phyloP scores from a whole-genome alignment of 2,113 vertebrate species.

The Osmerus eperlanus region DNA sequence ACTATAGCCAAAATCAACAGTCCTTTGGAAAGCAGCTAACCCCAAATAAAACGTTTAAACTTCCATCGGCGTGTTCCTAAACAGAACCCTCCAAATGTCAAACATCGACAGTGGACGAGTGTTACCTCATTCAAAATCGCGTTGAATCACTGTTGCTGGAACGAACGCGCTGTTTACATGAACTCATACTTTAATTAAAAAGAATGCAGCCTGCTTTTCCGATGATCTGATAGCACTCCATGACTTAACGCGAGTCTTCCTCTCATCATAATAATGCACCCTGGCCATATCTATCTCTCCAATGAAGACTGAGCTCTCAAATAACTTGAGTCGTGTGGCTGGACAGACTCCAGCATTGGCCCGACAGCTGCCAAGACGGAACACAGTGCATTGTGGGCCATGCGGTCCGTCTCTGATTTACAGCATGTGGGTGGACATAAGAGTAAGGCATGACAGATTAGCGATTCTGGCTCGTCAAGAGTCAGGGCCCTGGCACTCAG shows the following conservation, averaged over 20 bases:
- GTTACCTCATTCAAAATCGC: neutral
- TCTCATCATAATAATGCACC: constrained; percentile 47
- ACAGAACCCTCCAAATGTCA: neutral
- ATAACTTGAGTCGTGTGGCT: constrained; percentile 47
- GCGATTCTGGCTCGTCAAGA: constrained; percentile 44
- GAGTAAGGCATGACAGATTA: constrained; percentile 43
- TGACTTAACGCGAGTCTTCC: constrained; percentile 19
- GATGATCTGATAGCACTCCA: constrained; percentile 28
- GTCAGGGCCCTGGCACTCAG: constrained; percentile 40
- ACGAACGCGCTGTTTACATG: constrained; percentile 17
- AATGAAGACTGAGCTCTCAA: constrained; percentile 62
- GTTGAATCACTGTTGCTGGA: neutral
- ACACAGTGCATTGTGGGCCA: constrained; percentile 44
- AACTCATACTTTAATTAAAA: constrained; percentile 35
- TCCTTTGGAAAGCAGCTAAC: neutral
- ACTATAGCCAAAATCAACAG: constrained; percentile 26
- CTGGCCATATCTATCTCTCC: constrained; percentile 34
- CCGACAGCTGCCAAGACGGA: constrained; percentile 41
- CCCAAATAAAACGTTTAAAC: constrained; percentile 12
- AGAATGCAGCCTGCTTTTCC: constrained; percentile 22
- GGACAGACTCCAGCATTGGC: constrained; percentile 42
- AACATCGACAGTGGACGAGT: neutral
- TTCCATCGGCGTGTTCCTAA: constrained; percentile 8
- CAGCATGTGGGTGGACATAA: constrained; percentile 26
- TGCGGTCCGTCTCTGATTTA: constrained; percentile 33